A percentile compares a stretch with the other conserved stretches of the same genome.
Evolutionary conservation across 2,888 invertebrate species (phyloP).

Genomic region (Himalopsyche anomala): DNA sequence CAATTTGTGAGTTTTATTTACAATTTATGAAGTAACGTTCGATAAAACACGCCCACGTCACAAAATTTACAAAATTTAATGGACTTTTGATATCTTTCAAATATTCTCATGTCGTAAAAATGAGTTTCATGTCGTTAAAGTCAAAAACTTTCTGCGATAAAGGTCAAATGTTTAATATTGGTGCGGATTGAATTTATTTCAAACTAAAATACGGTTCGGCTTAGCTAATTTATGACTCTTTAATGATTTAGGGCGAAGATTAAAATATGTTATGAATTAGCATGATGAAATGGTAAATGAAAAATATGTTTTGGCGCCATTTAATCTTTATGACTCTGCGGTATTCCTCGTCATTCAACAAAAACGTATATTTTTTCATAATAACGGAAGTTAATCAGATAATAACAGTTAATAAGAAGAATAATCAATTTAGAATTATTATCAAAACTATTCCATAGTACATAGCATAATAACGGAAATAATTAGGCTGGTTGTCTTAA

Average conservation of each 20-base stretch:
- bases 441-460: too few relatives aligned
- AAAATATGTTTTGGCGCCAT: too few relatives aligned
- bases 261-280: too few relatives aligned
- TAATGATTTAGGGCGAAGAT: neutral
- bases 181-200: neutral
- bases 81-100: slow-evolving; percentile 23
- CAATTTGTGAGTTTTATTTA: slow-evolving; percentile 4
- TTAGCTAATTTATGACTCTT: slow-evolving; percentile 8
- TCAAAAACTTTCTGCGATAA: neutral
- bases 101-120: slow-evolving; percentile 5
- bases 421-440: too few relatives aligned
- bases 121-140: slow-evolving; percentile 6
- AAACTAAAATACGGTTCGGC: neutral
- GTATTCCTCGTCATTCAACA: too few relatives aligned
- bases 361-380: too few relatives aligned
- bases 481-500: too few relatives aligned
- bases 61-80: slow-evolving; percentile 2
- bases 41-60: neutral
- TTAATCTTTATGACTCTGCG: too few relatives aligned
- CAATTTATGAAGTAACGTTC: slow-evolving; percentile 8
- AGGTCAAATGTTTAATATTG: slow-evolving; percentile 5
- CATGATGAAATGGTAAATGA: too few relatives aligned
- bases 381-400: too few relatives aligned
- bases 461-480: too few relatives aligned
- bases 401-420: too few relatives aligned